These are phyloP conservation scores for Drosophila auraria DNA, from an alignment of 1,140 invertebrate genomes.

Conservation along the genomic window DNA sequence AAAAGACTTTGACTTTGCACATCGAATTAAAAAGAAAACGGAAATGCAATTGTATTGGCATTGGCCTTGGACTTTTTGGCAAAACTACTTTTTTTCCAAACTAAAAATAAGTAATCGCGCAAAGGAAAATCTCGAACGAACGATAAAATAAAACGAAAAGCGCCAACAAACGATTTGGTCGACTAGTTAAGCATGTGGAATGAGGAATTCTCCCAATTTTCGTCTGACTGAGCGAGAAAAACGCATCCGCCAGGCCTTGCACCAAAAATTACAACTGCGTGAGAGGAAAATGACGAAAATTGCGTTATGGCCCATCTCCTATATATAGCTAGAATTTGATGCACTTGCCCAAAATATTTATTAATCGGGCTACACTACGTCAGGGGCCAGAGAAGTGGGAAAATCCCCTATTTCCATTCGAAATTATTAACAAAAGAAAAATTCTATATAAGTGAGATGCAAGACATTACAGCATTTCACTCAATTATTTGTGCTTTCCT, in stretches of 20 bases:
- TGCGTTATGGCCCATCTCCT: constrained; percentile 5
- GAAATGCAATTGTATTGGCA: constrained; percentile 74
- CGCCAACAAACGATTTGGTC: constrained; percentile 54
- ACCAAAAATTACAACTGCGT: constrained; percentile 1
- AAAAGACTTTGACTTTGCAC: constrained; percentile 66
- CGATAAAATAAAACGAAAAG: constrained; percentile 45
- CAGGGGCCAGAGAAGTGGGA: not conserved
- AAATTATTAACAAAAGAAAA: not conserved
- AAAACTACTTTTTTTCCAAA: constrained; percentile 69
- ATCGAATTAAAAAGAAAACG: constrained; percentile 42
- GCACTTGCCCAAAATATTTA: not conserved
- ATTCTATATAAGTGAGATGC: not conserved
- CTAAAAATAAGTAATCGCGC: constrained; percentile 77
- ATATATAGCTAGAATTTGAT: not conserved
- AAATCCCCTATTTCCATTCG: not conserved
- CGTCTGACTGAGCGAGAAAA: constrained; percentile 6
- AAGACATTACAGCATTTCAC: constrained; percentile 7
- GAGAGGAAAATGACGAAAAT: constrained; percentile 7
- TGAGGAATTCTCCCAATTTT: constrained; percentile 29
- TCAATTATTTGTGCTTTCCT: constrained; percentile 7
- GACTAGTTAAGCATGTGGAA: constrained; percentile 41
- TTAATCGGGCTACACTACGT: constrained; percentile 16
- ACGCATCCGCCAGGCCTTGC: constrained; percentile 48
- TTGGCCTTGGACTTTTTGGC: constrained; percentile 77
- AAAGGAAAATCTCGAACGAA: constrained; percentile 56